phyloP scores from a whole-genome alignment of 92 coral and sea anemone genomes.

The Zoanthus solanderi region DNA sequence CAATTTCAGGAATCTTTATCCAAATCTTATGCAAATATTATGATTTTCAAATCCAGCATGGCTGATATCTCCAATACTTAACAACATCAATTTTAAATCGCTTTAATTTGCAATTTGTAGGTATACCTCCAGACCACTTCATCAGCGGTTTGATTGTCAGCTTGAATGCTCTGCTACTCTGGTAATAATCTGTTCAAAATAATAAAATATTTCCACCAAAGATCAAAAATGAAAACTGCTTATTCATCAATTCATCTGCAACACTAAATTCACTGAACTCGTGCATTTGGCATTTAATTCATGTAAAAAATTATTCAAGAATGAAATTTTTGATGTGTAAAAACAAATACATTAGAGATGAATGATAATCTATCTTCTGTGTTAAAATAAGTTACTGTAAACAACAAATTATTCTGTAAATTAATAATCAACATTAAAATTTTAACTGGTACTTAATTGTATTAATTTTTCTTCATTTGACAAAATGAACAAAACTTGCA shows the following conservation, averaged over 20 bases:
- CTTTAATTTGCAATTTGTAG: background rate
- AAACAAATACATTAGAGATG: too few relatives aligned
- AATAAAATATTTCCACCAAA: slow-evolving; percentile 34
- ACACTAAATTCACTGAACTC: background rate
- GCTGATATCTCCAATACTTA: background rate
- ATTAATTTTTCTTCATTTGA: too few relatives aligned
- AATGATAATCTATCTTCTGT: too few relatives aligned
- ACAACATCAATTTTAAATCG: background rate
- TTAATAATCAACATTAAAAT: background rate
- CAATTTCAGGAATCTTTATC: too few relatives aligned
- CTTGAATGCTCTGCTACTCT: slow-evolving; percentile 31
- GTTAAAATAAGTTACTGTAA: background rate
- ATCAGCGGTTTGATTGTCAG: slow-evolving; percentile 33
- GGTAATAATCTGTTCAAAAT: slow-evolving; percentile 46
- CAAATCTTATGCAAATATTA: too few relatives aligned
- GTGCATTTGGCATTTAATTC: background rate
- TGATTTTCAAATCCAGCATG: too few relatives aligned
- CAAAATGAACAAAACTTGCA: too few relatives aligned
- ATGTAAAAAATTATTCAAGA: too few relatives aligned
- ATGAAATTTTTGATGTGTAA: too few relatives aligned
- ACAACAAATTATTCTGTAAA: background rate
- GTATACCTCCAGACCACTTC: slow-evolving; percentile 46
- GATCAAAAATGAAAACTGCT: slow-evolving; percentile 39
- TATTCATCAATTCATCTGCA: slow-evolving; percentile 22
- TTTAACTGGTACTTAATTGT: background rate